Percentiles rank a stretch among this genome's conserved stretches.
These are phyloP conservation scores for Neogobius melanostomus DNA, from an alignment of 2,113 vertebrate species.

Conservation along the genomic window DNA sequence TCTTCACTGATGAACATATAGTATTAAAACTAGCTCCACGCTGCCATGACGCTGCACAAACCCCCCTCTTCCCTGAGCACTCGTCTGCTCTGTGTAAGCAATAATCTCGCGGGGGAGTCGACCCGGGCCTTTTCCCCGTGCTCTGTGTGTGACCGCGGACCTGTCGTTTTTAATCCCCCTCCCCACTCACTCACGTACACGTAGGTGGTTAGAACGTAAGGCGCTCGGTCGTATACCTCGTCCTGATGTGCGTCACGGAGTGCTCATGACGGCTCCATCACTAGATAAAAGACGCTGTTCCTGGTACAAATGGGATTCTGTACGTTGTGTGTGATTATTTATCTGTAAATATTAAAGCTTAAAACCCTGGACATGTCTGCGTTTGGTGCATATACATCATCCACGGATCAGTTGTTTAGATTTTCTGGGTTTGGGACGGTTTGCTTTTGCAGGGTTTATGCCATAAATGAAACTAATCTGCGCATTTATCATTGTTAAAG, in stretches of 20 bases:
- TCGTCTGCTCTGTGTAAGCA: constrained; percentile 7
- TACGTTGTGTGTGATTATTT: constrained; percentile 86
- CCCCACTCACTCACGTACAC: not conserved
- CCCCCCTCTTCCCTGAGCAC: not conserved
- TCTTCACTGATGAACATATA: no score
- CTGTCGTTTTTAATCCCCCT: constrained; percentile 8
- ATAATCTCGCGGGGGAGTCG: not conserved
- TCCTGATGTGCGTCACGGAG: not conserved
- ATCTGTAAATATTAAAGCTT: constrained; percentile 86
- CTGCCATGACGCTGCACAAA: no score
- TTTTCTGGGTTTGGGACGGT: no score
- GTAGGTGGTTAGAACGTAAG: not conserved
- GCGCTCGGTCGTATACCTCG: not conserved
- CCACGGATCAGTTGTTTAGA: no score
- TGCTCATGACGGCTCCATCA: constrained; percentile 52
- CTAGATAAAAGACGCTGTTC: constrained; percentile 62
- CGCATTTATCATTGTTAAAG: no score
- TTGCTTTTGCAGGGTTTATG: no score
- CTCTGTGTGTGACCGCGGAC: constrained; percentile 19
- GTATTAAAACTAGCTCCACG: no score
- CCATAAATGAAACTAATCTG: no score
- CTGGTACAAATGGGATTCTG: constrained; percentile 61
- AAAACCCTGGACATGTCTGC: constrained; percentile 71
- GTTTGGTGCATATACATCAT: not conserved
- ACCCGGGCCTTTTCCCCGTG: not conserved